A percentile compares a stretch with the other conserved stretches of the same genome.
Conservation (phyloP, 2,113 vertebrate species). For the Lutjanus erythropterus region DNA sequence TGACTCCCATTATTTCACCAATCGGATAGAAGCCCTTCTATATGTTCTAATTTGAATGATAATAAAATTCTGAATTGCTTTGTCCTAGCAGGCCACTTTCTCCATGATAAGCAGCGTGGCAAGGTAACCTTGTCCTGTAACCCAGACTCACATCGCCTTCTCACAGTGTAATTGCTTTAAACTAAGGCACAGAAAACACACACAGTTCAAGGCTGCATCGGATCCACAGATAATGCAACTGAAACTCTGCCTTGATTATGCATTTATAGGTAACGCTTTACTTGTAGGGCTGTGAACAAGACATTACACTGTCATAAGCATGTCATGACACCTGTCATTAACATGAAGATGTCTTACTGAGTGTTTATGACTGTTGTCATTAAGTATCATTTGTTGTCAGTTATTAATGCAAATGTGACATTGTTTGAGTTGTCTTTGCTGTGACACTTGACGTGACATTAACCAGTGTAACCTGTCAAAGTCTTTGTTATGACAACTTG, state of each 20-base stretch:
- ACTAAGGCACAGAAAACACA: slow-evolving; percentile 75
- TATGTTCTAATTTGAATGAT: slow-evolving; percentile 92
- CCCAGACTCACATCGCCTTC: slow-evolving; percentile 72
- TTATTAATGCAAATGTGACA: too few species aligned
- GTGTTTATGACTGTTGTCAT: too few species aligned
- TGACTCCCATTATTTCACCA: slow-evolving; percentile 94
- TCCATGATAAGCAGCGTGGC: slow-evolving; percentile 84
- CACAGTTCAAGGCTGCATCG: slow-evolving; percentile 37
- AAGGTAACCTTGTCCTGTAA: slow-evolving; percentile 90
- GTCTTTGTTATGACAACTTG: too few species aligned
- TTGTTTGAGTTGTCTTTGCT: too few species aligned
- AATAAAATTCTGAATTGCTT: slow-evolving; percentile 88
- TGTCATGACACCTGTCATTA: too few species aligned
- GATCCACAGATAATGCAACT: slow-evolving; percentile 51
- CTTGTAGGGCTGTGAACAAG: too few species aligned
- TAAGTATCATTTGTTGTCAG: too few species aligned
- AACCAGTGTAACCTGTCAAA: too few species aligned
- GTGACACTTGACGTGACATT: too few species aligned
- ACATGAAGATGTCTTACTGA: too few species aligned
- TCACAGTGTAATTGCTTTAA: slow-evolving; percentile 73
- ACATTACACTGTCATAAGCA: too few species aligned
- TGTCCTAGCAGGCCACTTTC: slow-evolving; percentile 84
- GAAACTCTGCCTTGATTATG: slow-evolving; percentile 19
- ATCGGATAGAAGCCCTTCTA: slow-evolving; percentile 92
- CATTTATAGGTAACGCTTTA: too few species aligned